Evolutionary conservation across 2,797 vertebrate genomes (phyloP).

Genomic region (Falco biarmicus): DNA sequence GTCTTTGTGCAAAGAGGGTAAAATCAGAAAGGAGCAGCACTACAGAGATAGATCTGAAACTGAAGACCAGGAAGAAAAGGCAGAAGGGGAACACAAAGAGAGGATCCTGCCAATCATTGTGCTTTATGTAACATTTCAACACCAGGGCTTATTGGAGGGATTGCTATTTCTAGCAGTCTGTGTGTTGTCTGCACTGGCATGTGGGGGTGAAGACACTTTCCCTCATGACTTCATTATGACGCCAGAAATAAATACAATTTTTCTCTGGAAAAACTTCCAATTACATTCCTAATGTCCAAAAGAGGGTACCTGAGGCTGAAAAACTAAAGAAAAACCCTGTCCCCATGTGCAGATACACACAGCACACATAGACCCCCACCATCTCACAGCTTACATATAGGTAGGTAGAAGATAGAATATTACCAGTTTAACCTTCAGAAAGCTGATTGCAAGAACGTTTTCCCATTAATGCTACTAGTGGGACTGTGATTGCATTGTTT

Average conservation of each 20-base stretch:
- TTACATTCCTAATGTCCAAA: not conserved
- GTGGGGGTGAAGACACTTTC: not conserved
- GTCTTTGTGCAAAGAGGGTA: slow-evolving; percentile 45
- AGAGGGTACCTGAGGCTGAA: not conserved
- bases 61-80: not conserved
- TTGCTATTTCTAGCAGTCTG: not conserved
- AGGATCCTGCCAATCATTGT: not conserved
- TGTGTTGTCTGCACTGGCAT: not conserved
- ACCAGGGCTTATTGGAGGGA: not conserved
- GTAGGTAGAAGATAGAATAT: not conserved
- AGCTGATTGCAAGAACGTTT: not conserved
- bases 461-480: not conserved
- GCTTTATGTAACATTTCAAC: not conserved
- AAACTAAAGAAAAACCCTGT: not conserved
- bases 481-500: not conserved
- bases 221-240: not conserved
- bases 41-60: not conserved
- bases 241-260: not conserved
- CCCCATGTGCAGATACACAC: not conserved
- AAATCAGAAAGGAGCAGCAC: slow-evolving; percentile 48
- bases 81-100: not conserved
- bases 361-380: not conserved
- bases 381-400: not conserved
- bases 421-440: not conserved
- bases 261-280: not conserved